phyloP scores from a whole-genome alignment of 2,888 invertebrate genomes.

The Linyphia triangularis region DNA sequence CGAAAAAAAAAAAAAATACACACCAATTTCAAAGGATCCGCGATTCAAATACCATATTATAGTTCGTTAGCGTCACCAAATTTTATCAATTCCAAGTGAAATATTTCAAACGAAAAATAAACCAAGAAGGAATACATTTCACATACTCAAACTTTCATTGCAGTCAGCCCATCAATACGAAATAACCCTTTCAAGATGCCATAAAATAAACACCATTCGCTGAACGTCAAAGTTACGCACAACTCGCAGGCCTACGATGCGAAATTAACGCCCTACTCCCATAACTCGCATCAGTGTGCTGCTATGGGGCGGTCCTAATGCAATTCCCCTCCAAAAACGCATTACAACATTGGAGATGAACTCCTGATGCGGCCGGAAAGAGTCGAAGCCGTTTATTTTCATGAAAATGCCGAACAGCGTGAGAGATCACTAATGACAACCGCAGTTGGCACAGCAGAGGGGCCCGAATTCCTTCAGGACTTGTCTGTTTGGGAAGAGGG shows the following conservation, averaged over 20 bases:
- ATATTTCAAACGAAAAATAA: too few species aligned
- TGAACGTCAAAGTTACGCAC: neutral
- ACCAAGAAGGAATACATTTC: too few species aligned
- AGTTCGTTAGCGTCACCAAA: too few species aligned
- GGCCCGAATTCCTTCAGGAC: constrained; percentile 12
- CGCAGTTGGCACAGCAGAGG: constrained; percentile 6
- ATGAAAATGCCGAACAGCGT: constrained; percentile 31
- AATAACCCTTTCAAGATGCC: neutral
- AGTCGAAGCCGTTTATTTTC: constrained; percentile 38
- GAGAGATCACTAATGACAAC: constrained; percentile 41
- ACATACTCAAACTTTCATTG: too few species aligned
- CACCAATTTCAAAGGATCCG: too few species aligned
- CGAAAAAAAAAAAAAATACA: too few species aligned
- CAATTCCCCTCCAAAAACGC: constrained; percentile 2
- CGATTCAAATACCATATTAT: too few species aligned
- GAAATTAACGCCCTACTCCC: constrained; percentile 3
- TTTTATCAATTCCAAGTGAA: too few species aligned
- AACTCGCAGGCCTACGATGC: neutral
- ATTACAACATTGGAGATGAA: constrained; percentile 42
- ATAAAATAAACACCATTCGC: neutral
- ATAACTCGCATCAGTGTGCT: constrained; percentile 1
- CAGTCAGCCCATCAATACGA: neutral
- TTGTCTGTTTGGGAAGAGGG: constrained; percentile 1
- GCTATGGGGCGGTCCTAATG: neutral
- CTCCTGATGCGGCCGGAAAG: constrained; percentile 22